Conservation (phyloP, 1,140 invertebrate genomes). For the Planococcus citri region DNA sequence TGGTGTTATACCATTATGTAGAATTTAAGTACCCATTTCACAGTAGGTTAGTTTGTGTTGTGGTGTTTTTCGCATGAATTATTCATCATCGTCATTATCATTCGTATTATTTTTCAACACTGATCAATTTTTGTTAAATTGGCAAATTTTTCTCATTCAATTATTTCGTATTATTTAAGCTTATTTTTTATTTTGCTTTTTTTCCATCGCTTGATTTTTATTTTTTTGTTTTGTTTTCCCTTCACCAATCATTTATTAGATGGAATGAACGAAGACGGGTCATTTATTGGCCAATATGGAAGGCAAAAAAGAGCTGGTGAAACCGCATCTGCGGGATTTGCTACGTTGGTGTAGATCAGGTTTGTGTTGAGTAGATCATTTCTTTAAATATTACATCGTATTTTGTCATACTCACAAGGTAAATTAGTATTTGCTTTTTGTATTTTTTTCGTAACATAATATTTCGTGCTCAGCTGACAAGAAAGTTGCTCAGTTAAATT, state of each 20-base stretch:
- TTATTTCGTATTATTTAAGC: conserved; percentile 29
- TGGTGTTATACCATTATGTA: too few species aligned
- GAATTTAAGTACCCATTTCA: too few species aligned
- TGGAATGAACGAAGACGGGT: conserved; percentile 96
- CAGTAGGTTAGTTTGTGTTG: too few species aligned
- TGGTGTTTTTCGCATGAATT: too few species aligned
- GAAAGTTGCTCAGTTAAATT: neutral
- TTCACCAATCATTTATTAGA: conserved; percentile 36
- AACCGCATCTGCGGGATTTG: conserved; percentile 63
- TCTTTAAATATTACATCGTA: too few species aligned
- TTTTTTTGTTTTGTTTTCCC: conserved; percentile 29
- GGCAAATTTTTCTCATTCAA: too few species aligned
- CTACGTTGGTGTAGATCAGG: conserved; percentile 52
- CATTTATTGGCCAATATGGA: conserved; percentile 93
- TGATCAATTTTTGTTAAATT: neutral
- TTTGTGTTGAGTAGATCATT: neutral
- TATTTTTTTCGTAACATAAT: neutral
- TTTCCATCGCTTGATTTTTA: conserved; percentile 27
- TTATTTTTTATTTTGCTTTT: conserved; percentile 31
- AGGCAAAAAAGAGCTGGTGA: conserved; percentile 52
- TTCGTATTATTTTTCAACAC: too few species aligned
- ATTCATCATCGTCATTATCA: too few species aligned
- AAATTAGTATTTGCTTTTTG: neutral
- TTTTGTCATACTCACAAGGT: neutral
- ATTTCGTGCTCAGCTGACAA: neutral